These are phyloP conservation scores for Amazonetta brasiliensis DNA, from an alignment of 2,797 vertebrate species.

Conservation along the genomic window DNA sequence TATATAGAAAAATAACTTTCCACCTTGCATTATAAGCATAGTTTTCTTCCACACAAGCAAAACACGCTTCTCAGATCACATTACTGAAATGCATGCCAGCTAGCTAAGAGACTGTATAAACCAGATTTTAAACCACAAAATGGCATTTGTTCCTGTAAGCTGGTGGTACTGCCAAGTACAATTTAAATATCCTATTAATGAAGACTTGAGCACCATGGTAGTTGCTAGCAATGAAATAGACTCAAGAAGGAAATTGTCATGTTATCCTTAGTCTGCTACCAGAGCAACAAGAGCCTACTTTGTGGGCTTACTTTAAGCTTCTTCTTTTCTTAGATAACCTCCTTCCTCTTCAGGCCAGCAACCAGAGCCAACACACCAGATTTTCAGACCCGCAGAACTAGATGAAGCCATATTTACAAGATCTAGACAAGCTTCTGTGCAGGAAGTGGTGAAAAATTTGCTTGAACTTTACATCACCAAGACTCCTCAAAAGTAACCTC, in stretches of 20 bases:
- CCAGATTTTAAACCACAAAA: neutral
- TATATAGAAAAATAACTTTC: too few species aligned
- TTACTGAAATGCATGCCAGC: neutral
- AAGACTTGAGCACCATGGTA: neutral
- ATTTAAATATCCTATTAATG: neutral
- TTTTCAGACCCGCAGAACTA: neutral
- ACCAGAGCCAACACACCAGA: neutral
- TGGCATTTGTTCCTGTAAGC: rapidly evolving
- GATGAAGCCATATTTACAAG: neutral
- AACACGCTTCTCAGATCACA: neutral
- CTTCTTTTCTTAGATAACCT: neutral
- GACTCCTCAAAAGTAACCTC: neutral
- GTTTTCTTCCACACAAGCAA: neutral
- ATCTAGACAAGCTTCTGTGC: neutral
- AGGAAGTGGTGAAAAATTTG: neutral
- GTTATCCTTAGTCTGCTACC: neutral
- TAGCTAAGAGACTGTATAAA: neutral
- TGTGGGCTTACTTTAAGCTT: neutral
- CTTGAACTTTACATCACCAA: neutral
- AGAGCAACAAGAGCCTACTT: neutral
- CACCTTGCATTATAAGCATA: too few species aligned
- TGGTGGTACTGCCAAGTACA: neutral
- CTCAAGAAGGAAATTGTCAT: neutral
- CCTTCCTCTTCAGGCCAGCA: neutral
- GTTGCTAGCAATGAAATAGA: neutral